Conservation (phyloP, 2,888 invertebrate species). For the Lutraria lutraria region DNA sequence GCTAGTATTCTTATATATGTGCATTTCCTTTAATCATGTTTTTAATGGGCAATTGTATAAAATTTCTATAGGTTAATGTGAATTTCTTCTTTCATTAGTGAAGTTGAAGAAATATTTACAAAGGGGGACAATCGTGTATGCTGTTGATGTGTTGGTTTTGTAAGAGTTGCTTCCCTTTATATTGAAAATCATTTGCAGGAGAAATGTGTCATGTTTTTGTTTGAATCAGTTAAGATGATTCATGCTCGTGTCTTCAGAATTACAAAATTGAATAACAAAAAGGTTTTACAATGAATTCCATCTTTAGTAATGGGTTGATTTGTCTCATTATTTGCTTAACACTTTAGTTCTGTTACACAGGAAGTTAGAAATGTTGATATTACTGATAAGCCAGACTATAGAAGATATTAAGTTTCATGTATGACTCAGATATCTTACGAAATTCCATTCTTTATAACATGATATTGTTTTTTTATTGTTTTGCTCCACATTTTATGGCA, state of each 20-base stretch:
- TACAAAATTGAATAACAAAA: too few relatives aligned
- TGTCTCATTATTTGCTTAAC: not conserved
- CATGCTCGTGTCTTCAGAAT: not conserved
- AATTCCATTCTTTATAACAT: not conserved
- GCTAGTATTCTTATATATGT: too few relatives aligned
- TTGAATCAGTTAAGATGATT: not conserved
- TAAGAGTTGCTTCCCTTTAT: constrained; percentile 20
- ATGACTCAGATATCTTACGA: not conserved
- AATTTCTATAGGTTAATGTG: too few relatives aligned
- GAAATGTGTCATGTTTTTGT: not conserved
- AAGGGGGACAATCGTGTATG: not conserved
- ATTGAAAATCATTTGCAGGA: not conserved
- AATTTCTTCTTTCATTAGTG: too few relatives aligned
- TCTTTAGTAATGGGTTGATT: not conserved
- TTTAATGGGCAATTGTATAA: too few relatives aligned
- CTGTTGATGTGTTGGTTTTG: not conserved
- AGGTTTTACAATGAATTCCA: too few relatives aligned
- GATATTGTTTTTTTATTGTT: not conserved
- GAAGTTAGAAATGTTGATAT: not conserved
- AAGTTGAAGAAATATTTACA: not conserved
- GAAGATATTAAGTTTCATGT: not conserved
- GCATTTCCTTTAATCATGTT: too few relatives aligned
- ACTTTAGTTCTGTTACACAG: not conserved
- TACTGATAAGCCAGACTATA: not conserved
- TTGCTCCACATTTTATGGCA: not conserved